Evolutionary conservation across 2,797 vertebrate species (phyloP).

Genomic region (Peromyscus nudipes): DNA sequence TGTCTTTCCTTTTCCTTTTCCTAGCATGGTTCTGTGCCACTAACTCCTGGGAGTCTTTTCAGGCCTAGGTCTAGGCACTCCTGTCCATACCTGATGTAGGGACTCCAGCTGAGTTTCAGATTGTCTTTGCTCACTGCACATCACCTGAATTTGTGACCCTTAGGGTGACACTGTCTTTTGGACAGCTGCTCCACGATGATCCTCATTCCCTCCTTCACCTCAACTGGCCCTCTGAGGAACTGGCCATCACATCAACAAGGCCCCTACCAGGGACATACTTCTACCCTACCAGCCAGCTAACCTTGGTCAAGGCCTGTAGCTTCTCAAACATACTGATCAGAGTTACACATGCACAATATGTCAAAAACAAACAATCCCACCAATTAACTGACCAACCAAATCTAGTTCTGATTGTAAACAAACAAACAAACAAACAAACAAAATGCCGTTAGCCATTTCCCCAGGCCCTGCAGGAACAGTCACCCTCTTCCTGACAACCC

Average conservation of each 20-base stretch:
- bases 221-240: rapidly evolving
- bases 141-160: not conserved
- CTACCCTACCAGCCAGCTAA: not conserved
- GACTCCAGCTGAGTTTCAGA: not conserved
- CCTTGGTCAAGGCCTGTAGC: not conserved
- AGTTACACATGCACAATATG: not conserved
- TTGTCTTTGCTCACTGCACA: rapidly evolving
- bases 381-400: not conserved
- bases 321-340: not conserved
- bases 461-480: not conserved
- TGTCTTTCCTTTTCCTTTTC: not conserved
- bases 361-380: not conserved
- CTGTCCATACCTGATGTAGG: not conserved
- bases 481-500: not conserved
- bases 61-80: rapidly evolving
- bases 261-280: not conserved
- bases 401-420: not conserved
- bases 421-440: not conserved
- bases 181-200: not conserved
- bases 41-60: not conserved
- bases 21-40: not conserved
- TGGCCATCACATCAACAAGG: not conserved
- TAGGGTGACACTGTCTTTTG: not conserved
- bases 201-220: rapidly evolving
- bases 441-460: not conserved